Evolutionary conservation across 2,797 vertebrate species (phyloP).

Genomic region (Oceanodroma leucorhoa): DNA sequence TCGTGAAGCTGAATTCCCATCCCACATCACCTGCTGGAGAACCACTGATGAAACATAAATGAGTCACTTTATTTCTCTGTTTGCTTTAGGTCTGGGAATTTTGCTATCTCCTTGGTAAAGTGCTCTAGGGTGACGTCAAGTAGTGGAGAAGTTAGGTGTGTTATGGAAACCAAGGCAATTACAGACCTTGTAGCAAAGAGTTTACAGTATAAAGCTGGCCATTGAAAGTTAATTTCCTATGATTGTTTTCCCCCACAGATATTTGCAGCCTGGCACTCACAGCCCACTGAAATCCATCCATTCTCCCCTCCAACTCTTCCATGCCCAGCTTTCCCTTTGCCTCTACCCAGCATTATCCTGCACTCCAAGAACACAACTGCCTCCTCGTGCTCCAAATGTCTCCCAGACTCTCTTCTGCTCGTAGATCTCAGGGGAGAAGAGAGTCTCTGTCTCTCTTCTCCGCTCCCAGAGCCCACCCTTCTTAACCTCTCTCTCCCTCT

Average conservation of each 20-base stretch:
- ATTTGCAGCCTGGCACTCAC: neutral
- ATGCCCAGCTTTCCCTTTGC: neutral
- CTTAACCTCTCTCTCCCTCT: neutral
- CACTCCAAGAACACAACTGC: neutral
- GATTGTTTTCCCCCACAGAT: neutral
- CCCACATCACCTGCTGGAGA: neutral
- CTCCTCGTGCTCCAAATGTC: neutral
- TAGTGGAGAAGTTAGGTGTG: neutral
- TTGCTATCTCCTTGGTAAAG: neutral
- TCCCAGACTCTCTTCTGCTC: neutral
- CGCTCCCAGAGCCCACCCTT: neutral
- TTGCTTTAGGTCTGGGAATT: conserved; percentile 43
- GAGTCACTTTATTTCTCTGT: conserved; percentile 31
- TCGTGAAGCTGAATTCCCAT: neutral
- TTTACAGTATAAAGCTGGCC: neutral
- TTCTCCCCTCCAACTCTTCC: neutral
- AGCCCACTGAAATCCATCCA: neutral
- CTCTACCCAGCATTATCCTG: neutral
- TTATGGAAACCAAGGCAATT: neutral
- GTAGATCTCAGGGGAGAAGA: neutral
- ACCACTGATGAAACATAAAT: neutral
- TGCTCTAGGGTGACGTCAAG: neutral
- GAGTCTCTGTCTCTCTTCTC: neutral
- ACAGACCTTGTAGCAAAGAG: neutral
- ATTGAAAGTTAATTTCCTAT: neutral